phyloP scores from a whole-genome alignment of 2,888 invertebrate genomes.

The Anthophora plumipes region DNA sequence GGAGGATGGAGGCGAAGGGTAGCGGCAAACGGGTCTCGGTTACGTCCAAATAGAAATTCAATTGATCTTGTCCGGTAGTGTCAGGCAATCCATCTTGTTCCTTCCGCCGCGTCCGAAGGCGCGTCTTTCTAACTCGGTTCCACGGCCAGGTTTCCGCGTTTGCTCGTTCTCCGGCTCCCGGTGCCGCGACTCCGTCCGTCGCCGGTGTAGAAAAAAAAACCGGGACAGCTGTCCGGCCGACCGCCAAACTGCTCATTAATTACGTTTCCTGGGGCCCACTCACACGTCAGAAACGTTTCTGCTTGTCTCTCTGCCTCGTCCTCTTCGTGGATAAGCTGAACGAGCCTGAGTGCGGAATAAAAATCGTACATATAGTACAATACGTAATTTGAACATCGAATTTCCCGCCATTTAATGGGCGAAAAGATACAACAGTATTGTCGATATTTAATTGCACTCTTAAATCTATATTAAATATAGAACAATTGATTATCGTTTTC shows the following conservation, averaged over 20 bases:
- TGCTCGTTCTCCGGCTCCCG: conserved; percentile 70
- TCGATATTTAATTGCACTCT: no score
- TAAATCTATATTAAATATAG: no score
- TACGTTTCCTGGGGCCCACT: conserved; percentile 77
- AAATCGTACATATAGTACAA: no score
- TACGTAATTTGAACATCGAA: no score
- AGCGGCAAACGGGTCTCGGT: conserved; percentile 65
- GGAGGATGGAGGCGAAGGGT: conserved; percentile 10
- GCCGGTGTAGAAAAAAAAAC: conserved; percentile 73
- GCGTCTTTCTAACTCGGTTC: conserved; percentile 72
- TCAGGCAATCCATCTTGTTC: conserved; percentile 85
- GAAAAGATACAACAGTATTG: no score
- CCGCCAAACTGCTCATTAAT: conserved; percentile 84
- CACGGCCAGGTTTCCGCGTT: conserved; percentile 78
- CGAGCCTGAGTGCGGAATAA: conserved; percentile 65
- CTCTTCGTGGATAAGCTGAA: conserved; percentile 47
- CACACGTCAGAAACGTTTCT: conserved; percentile 74
- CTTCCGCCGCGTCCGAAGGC: conserved; percentile 83
- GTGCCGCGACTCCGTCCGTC: conserved; percentile 77
- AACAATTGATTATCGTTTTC: no score
- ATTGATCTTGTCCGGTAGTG: conserved; percentile 86
- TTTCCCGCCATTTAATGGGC: no score
- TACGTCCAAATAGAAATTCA: conserved; percentile 86
- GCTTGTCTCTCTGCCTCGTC: conserved; percentile 75
- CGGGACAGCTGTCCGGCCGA: conserved; percentile 84